A percentile compares a stretch with the other conserved stretches of the same genome.
Conservation (phyloP, 2,113 vertebrate genomes). For the Malaclemys terrapin region DNA sequence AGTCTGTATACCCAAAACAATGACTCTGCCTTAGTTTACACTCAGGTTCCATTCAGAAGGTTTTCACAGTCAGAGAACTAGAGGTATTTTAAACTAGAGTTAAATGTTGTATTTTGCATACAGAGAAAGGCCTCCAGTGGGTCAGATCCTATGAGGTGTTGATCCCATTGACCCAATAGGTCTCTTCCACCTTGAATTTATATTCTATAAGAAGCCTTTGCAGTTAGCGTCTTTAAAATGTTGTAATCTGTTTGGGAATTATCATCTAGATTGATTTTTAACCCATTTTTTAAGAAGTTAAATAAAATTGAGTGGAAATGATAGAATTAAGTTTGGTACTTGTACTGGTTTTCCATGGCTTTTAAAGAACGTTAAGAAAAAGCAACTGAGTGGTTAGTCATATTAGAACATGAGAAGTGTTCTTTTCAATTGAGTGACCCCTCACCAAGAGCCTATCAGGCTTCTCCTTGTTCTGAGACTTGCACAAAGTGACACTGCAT, state of each 20-base stretch:
- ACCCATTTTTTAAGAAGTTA: not conserved
- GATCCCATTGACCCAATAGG: not conserved
- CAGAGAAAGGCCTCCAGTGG: accelerated
- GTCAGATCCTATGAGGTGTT: accelerated
- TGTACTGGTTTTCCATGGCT: not conserved
- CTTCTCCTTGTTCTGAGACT: not conserved
- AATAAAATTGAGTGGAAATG: too few relatives aligned
- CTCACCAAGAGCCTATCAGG: not conserved
- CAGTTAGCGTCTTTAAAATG: not conserved
- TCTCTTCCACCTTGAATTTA: not conserved
- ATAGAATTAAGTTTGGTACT: not conserved
- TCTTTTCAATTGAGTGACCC: not conserved
- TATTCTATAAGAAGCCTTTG: not conserved
- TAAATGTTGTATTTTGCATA: accelerated
- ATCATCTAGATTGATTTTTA: not conserved
- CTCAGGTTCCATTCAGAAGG: not conserved
- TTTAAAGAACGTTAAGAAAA: not conserved
- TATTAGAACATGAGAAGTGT: not conserved
- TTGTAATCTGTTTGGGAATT: not conserved
- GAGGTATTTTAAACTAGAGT: accelerated
- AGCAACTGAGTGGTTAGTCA: not conserved
- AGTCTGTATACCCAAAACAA: not conserved
- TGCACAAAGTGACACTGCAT: not conserved
- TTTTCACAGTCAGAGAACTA: accelerated
- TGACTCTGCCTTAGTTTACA: accelerated